phyloP scores from a whole-genome alignment of 2,888 invertebrate genomes.

The Ennomos quercinarius region DNA sequence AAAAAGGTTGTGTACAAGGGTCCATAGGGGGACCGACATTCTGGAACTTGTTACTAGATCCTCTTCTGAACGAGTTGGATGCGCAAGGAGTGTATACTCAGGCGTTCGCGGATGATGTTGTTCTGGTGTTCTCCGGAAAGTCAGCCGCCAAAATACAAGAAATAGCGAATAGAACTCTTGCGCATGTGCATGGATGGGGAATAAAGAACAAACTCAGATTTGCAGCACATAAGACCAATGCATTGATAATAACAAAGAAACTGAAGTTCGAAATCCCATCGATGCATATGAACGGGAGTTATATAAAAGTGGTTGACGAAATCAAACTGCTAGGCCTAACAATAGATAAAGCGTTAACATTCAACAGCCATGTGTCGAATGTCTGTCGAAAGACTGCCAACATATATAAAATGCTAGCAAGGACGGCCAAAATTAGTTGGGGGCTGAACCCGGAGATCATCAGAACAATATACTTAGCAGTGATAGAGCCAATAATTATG shows the following conservation, averaged over 20 bases:
- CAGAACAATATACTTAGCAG: background rate
- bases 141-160: too few relatives aligned
- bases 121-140: too few relatives aligned
- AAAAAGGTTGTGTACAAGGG: too few relatives aligned
- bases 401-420: constrained; percentile 5
- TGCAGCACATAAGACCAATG: background rate
- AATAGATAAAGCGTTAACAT: constrained; percentile 1
- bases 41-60: constrained; percentile 11
- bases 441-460: constrained; percentile 11
- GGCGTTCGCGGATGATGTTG: too few relatives aligned
- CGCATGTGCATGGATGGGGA: background rate
- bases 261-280: background rate
- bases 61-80: constrained; percentile 1
- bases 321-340: constrained; percentile 6
- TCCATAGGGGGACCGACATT: background rate
- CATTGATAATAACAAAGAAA: background rate
- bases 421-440: background rate
- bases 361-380: too few relatives aligned
- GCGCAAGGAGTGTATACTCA: background rate
- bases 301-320: background rate
- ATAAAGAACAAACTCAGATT: too few relatives aligned
- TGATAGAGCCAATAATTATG: constrained; percentile 1
- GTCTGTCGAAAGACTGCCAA: background rate
- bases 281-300: background rate
- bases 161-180: too few relatives aligned